Percentiles rank a stretch among this genome's conserved stretches.
Conservation (phyloP, 2,888 invertebrate species). For the Lapara coniferarum region DNA sequence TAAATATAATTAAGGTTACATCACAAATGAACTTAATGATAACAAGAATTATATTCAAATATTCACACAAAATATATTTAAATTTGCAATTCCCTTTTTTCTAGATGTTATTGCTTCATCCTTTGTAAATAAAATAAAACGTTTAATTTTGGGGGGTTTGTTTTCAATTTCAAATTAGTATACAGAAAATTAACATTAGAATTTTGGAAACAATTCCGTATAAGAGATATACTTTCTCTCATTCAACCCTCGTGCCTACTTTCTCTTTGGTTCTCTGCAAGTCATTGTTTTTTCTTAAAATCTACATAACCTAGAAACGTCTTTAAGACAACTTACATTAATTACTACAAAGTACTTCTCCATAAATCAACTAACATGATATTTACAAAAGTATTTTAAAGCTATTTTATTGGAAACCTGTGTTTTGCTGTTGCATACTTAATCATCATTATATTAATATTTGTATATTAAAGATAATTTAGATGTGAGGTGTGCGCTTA, state of each 20-base stretch:
- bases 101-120: conserved; percentile 4
- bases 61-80: conserved; percentile 1
- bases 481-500: too few relatives aligned
- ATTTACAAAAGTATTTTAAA: background rate
- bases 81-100: conserved; percentile 4
- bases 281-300: background rate
- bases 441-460: too few relatives aligned
- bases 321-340: conserved; percentile 10
- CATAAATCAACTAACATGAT: background rate
- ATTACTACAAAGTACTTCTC: too few relatives aligned
- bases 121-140: background rate
- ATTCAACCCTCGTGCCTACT: conserved; percentile 71
- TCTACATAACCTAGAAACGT: conserved; percentile 10
- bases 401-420: too few relatives aligned
- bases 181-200: background rate
- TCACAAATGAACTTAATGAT: background rate
- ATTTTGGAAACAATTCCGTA: conserved; percentile 33
- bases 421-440: too few relatives aligned
- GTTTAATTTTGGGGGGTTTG: background rate
- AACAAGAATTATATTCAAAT: conserved; percentile 7
- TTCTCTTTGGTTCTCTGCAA: conserved; percentile 40
- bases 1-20: background rate
- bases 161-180: background rate
- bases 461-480: too few relatives aligned
- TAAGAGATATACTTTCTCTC: conserved; percentile 77